Base-by-base conservation (phyloP, 37 sponge, comb jelly and placozoan genomes). In the Chondrosia reniformis region DNA sequence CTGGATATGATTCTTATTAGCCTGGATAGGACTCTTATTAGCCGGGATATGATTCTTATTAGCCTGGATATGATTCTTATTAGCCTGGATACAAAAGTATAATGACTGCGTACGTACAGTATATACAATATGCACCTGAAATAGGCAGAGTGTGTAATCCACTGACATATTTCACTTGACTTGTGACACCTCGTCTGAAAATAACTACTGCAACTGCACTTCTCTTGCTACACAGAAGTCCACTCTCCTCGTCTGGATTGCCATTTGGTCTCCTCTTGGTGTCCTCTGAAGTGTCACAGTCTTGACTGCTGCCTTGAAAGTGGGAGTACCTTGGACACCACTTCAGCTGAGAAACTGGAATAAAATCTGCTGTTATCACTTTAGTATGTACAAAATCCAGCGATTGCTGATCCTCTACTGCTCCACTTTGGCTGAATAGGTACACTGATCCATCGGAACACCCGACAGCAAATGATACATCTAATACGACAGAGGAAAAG, bases 181-280 rank as follows among this genome's bases (percentile, higher is more conserved):
- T n/a, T 25, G 24, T 0, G 43, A n/a, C 4, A n/a, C 43, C 42
- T 17, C 8, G n/a, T 13, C 44, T 44, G 42, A 69, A 43, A n/a
- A 17, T 69, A 34, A 24, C 72, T 10, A 34, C 43, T 4, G 44
- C 72, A 6, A 69, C 36, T 3, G 31, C 22, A 7, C 21, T 21
- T 1, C 72, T 44, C 43, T 69, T 69, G 72, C 72, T 69, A 44
- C 39, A 69, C 25, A 69, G 72, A 41, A 69, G 36, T 19, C 32
- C 24, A 34, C 31, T 17, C 7, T 39, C 41, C 15, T 19, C 22
- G 43, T 37, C 72, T 10, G 17, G 22, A 8, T 39, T 17, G 1
- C 9, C n/a, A n/a, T n/a, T n/a, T n/a, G n/a, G n/a, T n/a, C n/a
- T n/a, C n/a, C n/a, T n/a, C n/a, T n/a, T n/a, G n/a, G n/a, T n/a